Evolutionary conservation across 1,140 invertebrate species (phyloP), one percentile per base, ranked within the genome.

Genomic region (Pomacea maculata): DNA sequence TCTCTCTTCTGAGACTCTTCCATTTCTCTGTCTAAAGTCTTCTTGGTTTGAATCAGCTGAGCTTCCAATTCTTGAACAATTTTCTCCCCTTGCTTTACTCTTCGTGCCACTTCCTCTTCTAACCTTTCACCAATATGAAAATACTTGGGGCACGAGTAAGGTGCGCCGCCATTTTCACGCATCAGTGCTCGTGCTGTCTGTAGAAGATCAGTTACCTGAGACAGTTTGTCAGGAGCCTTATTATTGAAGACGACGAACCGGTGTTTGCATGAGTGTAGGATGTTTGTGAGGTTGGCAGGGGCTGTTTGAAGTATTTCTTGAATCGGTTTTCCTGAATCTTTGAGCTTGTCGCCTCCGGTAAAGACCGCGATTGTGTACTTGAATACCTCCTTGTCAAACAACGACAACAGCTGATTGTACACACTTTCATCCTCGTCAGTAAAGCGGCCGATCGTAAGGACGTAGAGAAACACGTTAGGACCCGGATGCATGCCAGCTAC

Each of bases 401-500:
- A n/a, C n/a, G 45, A 17, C 63, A 29, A 8, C 74, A 75, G 74
- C 17, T 21, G 14, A 55, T 45, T 14, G 45, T 55, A 75, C n/a
- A 52, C 25, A 45, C 25, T 4, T 21, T 19, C 19, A 29, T 75
- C 34, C 14, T 71, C 70, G 1, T 21, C 19, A 15, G 70, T 71
- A 34, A 25, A 71, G 70, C 70, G 70, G 3, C 29, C 70, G 2
- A 71, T 21, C 34, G 21, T 9, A 34, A 71, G 2, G 70, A 71
- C 70, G 70, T 71, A 71, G 5, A 71, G 29, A 29, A 71, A 25
- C 21, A 29, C 70, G 70, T 71, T 1, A n/a, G 70, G 70, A 25
- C 82, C 82, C 21, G 82, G 82, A 57, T 75, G 70, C 70, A 71
- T 71, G 19, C 70, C 70, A 29, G 19, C 19, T 29, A 71, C 70